Conservation (phyloP, 2,797 vertebrate genomes). For the Coregonus ussuriensis region DNA sequence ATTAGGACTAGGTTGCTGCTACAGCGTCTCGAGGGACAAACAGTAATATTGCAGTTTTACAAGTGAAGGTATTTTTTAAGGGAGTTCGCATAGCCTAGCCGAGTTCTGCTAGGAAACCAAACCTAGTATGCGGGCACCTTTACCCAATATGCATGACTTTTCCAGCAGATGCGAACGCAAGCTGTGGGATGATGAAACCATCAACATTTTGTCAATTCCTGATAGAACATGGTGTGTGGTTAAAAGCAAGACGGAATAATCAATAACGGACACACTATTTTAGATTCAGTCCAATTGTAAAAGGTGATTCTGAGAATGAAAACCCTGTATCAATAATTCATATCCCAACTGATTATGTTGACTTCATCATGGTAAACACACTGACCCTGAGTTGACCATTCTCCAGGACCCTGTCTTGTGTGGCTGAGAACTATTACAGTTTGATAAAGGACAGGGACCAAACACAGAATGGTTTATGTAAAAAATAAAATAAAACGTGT, state of each 20-base stretch:
- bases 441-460: background rate
- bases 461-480: background rate
- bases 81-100: too few species aligned
- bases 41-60: too few species aligned
- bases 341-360: too few species aligned
- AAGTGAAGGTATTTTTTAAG: too few species aligned
- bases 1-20: too few species aligned
- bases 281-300: background rate
- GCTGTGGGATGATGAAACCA: background rate
- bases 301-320: background rate
- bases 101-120: too few species aligned
- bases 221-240: background rate
- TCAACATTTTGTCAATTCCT: background rate
- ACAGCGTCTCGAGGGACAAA: too few species aligned
- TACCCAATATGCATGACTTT: background rate
- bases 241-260: background rate
- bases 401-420: background rate
- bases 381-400: background rate
- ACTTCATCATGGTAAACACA: background rate
- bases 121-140: too few species aligned
- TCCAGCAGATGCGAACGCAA: background rate
- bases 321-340: background rate
- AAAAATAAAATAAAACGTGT: conserved; percentile 3
- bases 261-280: background rate
- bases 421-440: background rate